Conservation (phyloP, 1,140 invertebrate genomes). For the Schlechtendalia chinensis region DNA sequence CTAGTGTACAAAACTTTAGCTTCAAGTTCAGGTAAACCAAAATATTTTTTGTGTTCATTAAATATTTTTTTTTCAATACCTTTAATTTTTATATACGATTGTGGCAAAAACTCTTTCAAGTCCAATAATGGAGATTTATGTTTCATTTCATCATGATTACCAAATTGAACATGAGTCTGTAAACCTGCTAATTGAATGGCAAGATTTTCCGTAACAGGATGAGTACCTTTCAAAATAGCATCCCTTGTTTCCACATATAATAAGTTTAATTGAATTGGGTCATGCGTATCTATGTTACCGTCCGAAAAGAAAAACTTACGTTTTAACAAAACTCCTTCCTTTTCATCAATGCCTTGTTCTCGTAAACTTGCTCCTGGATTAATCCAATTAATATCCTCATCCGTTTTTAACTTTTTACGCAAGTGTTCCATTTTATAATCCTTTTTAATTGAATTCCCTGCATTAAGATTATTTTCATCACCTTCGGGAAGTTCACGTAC, state of each 20-base stretch:
- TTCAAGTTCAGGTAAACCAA: conserved; percentile 81
- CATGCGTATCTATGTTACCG: conserved; percentile 95
- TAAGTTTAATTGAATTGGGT: conserved; percentile 95
- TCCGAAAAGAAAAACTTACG: conserved; percentile 98
- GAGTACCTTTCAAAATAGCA: conserved; percentile 93
- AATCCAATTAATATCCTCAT: conserved; percentile 99
- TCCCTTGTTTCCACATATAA: conserved; percentile 94
- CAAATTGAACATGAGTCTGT: conserved; percentile 97
- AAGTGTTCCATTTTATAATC: conserved; percentile 98
- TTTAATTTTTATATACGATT: conserved; percentile 91
- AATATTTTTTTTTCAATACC: conserved; percentile 95
- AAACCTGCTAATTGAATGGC: conserved; percentile 95
- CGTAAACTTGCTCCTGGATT: conserved; percentile 93
- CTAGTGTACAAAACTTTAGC: conserved; percentile 95
- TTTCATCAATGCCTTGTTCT: conserved; percentile 92
- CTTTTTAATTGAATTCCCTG: conserved; percentile 75
- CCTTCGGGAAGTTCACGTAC: conserved; percentile 77
- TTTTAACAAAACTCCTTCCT: conserved; percentile 84
- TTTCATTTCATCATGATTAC: conserved; percentile 87
- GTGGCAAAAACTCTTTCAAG: conserved; percentile 91
- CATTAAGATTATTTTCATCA: conserved; percentile 75
- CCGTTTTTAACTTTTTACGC: conserved; percentile 94
- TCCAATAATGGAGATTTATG: conserved; percentile 89
- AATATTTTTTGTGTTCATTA: conserved; percentile 79
- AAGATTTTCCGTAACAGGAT: conserved; percentile 94